Percentiles rank a stretch among this genome's conserved stretches.
phyloP scores from a whole-genome alignment of 2,797 vertebrate species.

The Argya squamiceps region DNA sequence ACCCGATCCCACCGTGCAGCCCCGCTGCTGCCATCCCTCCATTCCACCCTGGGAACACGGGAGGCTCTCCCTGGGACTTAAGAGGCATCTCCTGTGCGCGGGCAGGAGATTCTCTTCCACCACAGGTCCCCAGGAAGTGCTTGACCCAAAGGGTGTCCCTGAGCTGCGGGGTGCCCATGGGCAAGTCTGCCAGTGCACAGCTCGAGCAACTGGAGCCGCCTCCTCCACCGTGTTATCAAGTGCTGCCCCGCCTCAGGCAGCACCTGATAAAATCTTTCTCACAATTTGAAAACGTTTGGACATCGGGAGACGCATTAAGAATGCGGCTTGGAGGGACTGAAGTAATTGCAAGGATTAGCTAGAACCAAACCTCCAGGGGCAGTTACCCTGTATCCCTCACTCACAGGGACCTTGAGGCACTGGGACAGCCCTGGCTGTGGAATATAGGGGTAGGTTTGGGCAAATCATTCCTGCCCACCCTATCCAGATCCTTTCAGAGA shows the following conservation, averaged over 20 bases:
- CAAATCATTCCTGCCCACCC: neutral
- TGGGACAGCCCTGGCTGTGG: fast-evolving
- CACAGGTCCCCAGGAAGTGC: neutral
- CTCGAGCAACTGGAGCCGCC: neutral
- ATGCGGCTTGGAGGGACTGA: neutral
- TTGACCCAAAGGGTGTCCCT: neutral
- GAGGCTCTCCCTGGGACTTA: neutral
- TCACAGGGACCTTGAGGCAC: neutral
- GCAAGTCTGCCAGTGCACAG: neutral
- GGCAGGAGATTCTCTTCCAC: neutral
- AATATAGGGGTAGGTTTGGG: neutral
- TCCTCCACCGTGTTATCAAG: neutral
- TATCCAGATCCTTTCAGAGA: neutral
- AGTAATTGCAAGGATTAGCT: neutral
- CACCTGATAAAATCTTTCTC: neutral
- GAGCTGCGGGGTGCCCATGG: neutral
- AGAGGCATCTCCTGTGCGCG: neutral
- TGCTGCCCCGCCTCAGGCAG: neutral
- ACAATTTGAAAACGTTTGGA: neutral
- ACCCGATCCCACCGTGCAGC: fast-evolving
- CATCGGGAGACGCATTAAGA: fast-evolving
- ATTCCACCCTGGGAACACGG: neutral
- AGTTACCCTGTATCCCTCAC: fast-evolving
- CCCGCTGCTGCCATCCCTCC: fast-evolving
- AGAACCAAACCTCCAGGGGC: neutral